These are phyloP conservation scores for Zosterops pallidus DNA, from an alignment of 2,113 vertebrate species.

Conservation along the genomic window DNA sequence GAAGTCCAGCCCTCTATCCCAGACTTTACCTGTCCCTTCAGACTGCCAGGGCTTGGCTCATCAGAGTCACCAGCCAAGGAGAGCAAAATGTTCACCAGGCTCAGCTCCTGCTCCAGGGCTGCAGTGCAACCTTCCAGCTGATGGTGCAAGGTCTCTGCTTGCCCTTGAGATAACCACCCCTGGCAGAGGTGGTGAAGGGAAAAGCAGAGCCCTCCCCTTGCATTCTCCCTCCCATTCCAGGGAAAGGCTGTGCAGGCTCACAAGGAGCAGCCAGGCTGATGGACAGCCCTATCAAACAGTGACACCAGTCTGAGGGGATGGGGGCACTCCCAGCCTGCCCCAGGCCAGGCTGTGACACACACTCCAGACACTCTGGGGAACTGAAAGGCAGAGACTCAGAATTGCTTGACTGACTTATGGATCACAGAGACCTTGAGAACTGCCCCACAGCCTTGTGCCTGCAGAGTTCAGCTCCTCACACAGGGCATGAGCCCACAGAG, in stretches of 20 bases:
- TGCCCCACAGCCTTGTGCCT: neutral
- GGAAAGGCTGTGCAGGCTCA: neutral
- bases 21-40: neutral
- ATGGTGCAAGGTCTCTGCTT: neutral
- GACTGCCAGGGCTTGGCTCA: neutral
- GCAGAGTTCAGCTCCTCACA: neutral
- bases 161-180: neutral
- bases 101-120: neutral
- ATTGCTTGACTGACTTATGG: neutral
- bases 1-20: neutral
- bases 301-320: neutral
- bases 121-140: neutral
- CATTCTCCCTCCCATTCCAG: neutral
- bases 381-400: neutral
- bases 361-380: neutral
- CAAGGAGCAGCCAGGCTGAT: neutral
- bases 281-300: neutral
- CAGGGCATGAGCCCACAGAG: neutral
- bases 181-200: fast-evolving
- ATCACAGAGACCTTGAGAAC: neutral
- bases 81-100: neutral
- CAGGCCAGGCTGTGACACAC: neutral
- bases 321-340: neutral
- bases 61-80: neutral
- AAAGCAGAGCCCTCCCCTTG: neutral